phyloP scores from a whole-genome alignment of 1,140 invertebrate genomes.

The Agrypnia vestita region DNA sequence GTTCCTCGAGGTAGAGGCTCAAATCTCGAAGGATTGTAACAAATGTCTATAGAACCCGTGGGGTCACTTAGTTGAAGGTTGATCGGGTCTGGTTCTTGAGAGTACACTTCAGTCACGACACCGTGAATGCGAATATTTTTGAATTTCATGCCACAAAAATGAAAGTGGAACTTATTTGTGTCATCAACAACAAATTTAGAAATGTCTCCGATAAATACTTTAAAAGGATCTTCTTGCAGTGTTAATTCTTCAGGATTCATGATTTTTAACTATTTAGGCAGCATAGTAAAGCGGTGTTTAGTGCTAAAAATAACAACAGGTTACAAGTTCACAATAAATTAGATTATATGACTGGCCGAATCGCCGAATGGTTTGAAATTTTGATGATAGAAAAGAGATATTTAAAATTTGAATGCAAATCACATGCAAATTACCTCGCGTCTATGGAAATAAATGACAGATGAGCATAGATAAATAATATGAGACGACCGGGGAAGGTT shows the following conservation, averaged over 20 bases:
- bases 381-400: background rate
- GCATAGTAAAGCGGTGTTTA: background rate
- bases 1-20: background rate
- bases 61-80: conserved; percentile 28
- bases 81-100: background rate
- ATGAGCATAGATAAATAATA: too few relatives aligned
- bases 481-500: too few relatives aligned
- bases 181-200: conserved; percentile 1
- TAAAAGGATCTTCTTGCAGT: conserved; percentile 20
- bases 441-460: too few relatives aligned
- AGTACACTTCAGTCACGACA: conserved; percentile 18
- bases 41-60: conserved; percentile 21
- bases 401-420: background rate
- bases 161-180: conserved; percentile 3
- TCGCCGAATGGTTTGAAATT: too few relatives aligned
- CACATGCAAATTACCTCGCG: background rate
- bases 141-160: conserved; percentile 37
- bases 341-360: background rate
- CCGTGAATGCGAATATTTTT: conserved; percentile 28
- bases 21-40: conserved; percentile 16
- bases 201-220: conserved; percentile 27
- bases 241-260: background rate
- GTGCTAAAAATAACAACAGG: too few relatives aligned
- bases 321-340: background rate
- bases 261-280: background rate